Evolutionary conservation across 2,888 invertebrate species (phyloP).

Genomic region (Galeruca laticollis): DNA sequence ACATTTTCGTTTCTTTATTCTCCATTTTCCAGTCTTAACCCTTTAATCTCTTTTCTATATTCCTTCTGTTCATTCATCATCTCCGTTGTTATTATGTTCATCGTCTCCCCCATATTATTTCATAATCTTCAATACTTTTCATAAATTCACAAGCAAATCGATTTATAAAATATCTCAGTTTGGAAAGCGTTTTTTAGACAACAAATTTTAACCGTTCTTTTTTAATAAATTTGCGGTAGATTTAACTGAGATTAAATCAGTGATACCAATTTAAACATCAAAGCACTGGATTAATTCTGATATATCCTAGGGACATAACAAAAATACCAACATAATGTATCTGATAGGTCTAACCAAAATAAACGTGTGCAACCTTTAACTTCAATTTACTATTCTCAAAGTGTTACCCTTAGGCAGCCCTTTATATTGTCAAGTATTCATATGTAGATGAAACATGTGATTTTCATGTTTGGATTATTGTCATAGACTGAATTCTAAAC

Average conservation of each 20-base stretch:
- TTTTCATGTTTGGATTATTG: conserved; percentile 7
- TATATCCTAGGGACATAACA: conserved; percentile 13
- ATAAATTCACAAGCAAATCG: no score
- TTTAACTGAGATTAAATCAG: neutral
- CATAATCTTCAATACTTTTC: no score
- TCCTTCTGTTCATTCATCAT: no score
- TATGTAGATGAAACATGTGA: conserved; percentile 7
- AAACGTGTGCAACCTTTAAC: conserved; percentile 15
- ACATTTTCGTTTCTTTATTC: no score
- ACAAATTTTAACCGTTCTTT: no score
- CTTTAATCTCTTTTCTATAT: no score
- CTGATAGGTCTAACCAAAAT: conserved; percentile 11
- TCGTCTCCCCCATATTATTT: no score
- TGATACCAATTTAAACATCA: conserved; percentile 2
- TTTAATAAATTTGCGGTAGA: neutral
- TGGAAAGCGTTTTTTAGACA: no score
- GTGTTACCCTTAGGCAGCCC: conserved; percentile 7
- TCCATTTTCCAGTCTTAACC: no score
- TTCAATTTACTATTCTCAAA: conserved; percentile 19
- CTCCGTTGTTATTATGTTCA: no score
- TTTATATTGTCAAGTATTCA: conserved; percentile 11
- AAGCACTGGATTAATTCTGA: conserved; percentile 1
- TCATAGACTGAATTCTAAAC: neutral
- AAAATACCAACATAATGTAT: conserved; percentile 15
- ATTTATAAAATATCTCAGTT: no score